Conservation (phyloP, 2,797 vertebrate genomes). For the Phoxinus dragarum region DNA sequence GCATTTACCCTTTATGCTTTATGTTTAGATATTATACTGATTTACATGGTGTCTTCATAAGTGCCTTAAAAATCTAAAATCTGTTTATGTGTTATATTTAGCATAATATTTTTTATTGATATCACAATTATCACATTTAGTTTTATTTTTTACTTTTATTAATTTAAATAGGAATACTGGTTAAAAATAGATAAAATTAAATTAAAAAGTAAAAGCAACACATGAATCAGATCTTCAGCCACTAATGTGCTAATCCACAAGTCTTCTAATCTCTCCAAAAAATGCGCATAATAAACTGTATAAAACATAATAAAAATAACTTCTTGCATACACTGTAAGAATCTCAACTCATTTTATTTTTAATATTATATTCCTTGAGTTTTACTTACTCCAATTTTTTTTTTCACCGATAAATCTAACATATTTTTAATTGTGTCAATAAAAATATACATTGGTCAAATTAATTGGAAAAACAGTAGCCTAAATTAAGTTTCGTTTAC, state of each 20-base stretch:
- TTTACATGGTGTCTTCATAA: neutral
- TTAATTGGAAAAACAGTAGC: neutral
- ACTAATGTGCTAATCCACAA: neutral
- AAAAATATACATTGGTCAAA: neutral
- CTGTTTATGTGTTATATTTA: neutral
- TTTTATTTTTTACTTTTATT: neutral
- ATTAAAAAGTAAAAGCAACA: neutral
- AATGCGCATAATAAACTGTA: neutral
- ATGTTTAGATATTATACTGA: too few species aligned
- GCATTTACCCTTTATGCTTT: neutral
- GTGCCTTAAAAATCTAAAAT: neutral
- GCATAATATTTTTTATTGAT: neutral
- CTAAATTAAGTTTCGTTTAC: neutral
- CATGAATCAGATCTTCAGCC: neutral
- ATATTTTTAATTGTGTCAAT: neutral
- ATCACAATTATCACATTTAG: neutral
- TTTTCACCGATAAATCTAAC: neutral
- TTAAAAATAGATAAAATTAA: neutral
- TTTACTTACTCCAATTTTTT: neutral
- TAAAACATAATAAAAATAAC: too few species aligned
- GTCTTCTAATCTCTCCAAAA: neutral
- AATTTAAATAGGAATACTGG: neutral
- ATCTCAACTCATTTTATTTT: neutral
- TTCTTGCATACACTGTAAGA: neutral
- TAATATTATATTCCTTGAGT: neutral